Base-by-base conservation (phyloP, 2,888 invertebrate species). In the Rotaria sp. region DNA sequence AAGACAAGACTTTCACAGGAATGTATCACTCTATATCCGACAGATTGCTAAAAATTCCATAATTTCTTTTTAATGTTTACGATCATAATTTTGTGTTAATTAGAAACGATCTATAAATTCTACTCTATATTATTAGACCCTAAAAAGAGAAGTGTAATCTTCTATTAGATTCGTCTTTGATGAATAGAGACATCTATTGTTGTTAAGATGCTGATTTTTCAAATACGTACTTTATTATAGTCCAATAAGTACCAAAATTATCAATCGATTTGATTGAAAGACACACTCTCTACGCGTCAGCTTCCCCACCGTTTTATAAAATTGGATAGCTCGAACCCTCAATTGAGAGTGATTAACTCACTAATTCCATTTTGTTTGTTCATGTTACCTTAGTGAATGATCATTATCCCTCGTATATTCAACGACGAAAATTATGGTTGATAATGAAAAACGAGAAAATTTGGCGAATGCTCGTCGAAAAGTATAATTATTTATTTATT, bases 401-500 rank as follows among this genome's bases (percentile, higher is more conserved):
- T 67, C 67, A 67, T 18, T 35, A 5, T 67, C 5, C 21, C 35
- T 35, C 35, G 3, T 35, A 35, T 21, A 67, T 35, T 67, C 21
- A 67, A 35, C 21, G 18, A 35, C 21, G 15, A 67, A 21, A 67
- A 67, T 7, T 30, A 80, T 80, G 80, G 45, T 80, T n/a, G 80
- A 80, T 15, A n/a, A 80, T 45, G 80, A 80, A 4, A 80, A 80
- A 45, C 45, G 45, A 15, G 80, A 80, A 13, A 80, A 80, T 80
- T 24, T 80, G 38, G 80, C 45, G 45, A 80, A 80, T 45, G 80
- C 80, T 80, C 80, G 80, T 15, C 41, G 45, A 80, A 80, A 80
- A 45, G 80, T 80, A 45, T 45, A 24, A 26, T 80, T 35, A 21
- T 35, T 67, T 45, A n/a, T 41, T 41, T 59, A 15, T 13, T 30